Conservation (phyloP, 2,888 invertebrate species). For the Agapostemon virescens region DNA sequence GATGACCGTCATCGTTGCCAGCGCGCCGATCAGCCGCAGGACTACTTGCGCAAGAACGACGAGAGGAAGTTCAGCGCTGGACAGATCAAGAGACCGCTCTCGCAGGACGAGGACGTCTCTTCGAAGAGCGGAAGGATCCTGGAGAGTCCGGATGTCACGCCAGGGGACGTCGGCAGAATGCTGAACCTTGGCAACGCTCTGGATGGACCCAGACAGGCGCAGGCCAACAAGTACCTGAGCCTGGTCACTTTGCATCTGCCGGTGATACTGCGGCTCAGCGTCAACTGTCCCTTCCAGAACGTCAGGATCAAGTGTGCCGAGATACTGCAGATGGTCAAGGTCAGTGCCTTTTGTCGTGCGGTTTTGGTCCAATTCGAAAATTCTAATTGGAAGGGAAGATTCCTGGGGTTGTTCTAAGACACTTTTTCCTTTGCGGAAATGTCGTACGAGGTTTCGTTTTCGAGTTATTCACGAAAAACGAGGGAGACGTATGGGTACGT, state of each 20-base stretch:
- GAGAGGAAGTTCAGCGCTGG: slow-evolving; percentile 77
- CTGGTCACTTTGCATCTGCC: slow-evolving; percentile 83
- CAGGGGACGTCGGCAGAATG: slow-evolving; percentile 80
- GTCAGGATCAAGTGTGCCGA: slow-evolving; percentile 83
- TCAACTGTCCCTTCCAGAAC: slow-evolving; percentile 84
- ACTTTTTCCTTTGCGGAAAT: no score
- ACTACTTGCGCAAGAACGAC: slow-evolving; percentile 70
- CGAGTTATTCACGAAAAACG: no score
- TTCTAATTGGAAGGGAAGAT: no score
- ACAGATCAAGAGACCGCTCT: slow-evolving; percentile 75
- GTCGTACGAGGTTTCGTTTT: no score
- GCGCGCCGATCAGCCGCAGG: slow-evolving; percentile 56
- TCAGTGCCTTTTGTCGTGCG: slow-evolving; percentile 70
- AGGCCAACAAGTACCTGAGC: slow-evolving; percentile 82
- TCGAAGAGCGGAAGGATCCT: slow-evolving; percentile 76
- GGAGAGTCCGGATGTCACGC: slow-evolving; percentile 79
- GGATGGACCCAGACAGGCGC: slow-evolving; percentile 77
- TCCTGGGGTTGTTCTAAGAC: no score
- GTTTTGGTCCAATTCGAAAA: background rate
- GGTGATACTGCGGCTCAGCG: slow-evolving; percentile 83
- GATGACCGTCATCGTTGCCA: slow-evolving; percentile 43
- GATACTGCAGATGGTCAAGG: slow-evolving; percentile 83
- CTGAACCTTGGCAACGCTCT: slow-evolving; percentile 78
- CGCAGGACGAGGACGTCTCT: slow-evolving; percentile 77
- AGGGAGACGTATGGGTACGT: no score